Percentiles rank a stretch among this genome's conserved stretches.
phyloP scores from a whole-genome alignment of 2,113 vertebrate genomes.

The Gallinago jamesoni region DNA sequence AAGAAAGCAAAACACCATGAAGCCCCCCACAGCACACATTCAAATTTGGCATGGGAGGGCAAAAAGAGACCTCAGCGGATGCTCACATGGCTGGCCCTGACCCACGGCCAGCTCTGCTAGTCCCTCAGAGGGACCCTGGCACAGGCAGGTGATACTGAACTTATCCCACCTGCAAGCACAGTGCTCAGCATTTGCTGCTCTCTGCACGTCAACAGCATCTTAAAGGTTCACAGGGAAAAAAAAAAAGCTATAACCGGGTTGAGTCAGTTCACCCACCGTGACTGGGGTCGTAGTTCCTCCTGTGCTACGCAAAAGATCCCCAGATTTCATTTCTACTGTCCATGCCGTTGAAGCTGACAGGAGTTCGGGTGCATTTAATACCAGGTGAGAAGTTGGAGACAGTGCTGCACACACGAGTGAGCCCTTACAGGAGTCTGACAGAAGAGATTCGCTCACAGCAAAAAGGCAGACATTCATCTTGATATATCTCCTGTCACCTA shows the following conservation, averaged over 20 bases:
- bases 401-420: background rate
- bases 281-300: background rate
- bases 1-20: background rate
- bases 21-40: background rate
- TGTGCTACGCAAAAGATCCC: background rate
- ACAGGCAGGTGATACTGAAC: background rate
- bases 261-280: background rate
- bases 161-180: background rate
- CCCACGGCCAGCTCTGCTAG: background rate
- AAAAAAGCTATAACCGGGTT: background rate
- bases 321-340: background rate
- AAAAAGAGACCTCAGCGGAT: background rate
- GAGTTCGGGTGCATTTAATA: background rate
- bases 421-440: background rate
- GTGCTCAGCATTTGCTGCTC: background rate
- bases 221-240: background rate
- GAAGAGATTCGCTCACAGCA: background rate
- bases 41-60: background rate
- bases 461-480: conserved; percentile 2
- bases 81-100: fast-evolving
- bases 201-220: background rate
- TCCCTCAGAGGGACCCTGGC: background rate
- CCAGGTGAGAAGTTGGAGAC: background rate
- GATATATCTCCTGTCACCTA: background rate
- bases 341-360: background rate